Base-by-base conservation (phyloP, 2,797 vertebrate genomes). In the Jordanella pulchra region DNA sequence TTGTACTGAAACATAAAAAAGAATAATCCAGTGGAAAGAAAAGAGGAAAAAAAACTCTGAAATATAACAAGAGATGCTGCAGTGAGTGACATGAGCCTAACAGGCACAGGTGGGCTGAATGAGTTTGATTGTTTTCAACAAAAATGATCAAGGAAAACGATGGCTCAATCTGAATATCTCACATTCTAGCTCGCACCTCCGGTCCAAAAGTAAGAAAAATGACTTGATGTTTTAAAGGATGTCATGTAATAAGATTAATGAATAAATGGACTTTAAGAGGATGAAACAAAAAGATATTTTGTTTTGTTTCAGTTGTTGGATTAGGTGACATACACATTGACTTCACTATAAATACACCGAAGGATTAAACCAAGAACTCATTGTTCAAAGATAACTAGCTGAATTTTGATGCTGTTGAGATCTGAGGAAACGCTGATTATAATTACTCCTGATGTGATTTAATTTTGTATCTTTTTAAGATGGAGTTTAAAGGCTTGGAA, bases 341-440 rank as follows among this genome's bases (percentile, higher is more conserved):
- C 30, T 23, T 60, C 7, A 35, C 21, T 32, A 23, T 60, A 35
- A 60, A 35, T 7, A 45, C 45, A 12, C 51, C 25, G n/a, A 77
- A 45, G 3, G 61, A 53, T 17, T 50, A 9, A 23, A 69, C 32
- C 21, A 67, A 45, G 72, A 75, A 75, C 27, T 80, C 54, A 74
- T 25, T 73, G 44, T 63, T 72, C 35, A 47, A n/a, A 30, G 7
- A 73, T 65, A 73, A 74, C 7, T 21, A 35, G 7, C 18, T 60
- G 56, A 60, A 18, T 35, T 35, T 4, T 60, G 56, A 39, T 1
- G 10, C 9, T 32, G 30, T 45, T 15, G 14, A 47, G 39, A 39
- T 45, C 25, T 28, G 44, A 58, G n/a, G 39, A 30, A 67, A 42
- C 10, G 44, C 27, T 15, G 27, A 23, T 51, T 7, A 5, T 50